These are phyloP conservation scores for Balaeniceps rex DNA, from an alignment of 2,113 vertebrate species.

Conservation along the genomic window DNA sequence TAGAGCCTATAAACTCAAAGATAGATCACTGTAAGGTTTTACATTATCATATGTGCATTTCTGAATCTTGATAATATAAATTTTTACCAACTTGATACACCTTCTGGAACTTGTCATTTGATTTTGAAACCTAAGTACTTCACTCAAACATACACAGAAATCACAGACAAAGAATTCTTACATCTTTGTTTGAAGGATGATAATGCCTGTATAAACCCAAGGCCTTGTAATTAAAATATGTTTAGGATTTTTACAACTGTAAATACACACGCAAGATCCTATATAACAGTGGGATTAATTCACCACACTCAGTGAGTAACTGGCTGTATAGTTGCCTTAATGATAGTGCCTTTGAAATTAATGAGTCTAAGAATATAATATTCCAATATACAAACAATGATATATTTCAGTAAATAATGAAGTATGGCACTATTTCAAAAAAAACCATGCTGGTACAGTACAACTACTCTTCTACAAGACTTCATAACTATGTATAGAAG, in stretches of 20 bases:
- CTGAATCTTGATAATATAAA: not conserved
- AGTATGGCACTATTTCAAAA: not conserved
- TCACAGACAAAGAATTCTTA: not conserved
- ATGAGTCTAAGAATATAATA: not conserved
- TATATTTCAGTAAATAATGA: not conserved
- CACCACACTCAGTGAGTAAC: not conserved
- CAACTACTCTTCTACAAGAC: not conserved
- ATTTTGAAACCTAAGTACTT: not conserved
- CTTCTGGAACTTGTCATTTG: not conserved
- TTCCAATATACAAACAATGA: not conserved
- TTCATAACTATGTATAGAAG: not conserved
- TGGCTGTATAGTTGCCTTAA: not conserved
- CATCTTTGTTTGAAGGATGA: not conserved
- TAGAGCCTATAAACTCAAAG: not conserved
- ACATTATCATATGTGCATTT: not conserved
- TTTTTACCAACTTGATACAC: not conserved
- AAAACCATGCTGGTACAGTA: not conserved
- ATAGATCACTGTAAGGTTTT: not conserved
- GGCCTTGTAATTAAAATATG: no score
- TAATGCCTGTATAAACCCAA: not conserved
- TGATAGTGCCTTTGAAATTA: not conserved
- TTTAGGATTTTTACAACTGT: no score
- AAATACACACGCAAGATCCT: not conserved
- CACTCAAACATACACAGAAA: not conserved
- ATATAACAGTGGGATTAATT: not conserved